phyloP scores from a whole-genome alignment of 2,797 vertebrate genomes.

The Meriones psammophilus region DNA sequence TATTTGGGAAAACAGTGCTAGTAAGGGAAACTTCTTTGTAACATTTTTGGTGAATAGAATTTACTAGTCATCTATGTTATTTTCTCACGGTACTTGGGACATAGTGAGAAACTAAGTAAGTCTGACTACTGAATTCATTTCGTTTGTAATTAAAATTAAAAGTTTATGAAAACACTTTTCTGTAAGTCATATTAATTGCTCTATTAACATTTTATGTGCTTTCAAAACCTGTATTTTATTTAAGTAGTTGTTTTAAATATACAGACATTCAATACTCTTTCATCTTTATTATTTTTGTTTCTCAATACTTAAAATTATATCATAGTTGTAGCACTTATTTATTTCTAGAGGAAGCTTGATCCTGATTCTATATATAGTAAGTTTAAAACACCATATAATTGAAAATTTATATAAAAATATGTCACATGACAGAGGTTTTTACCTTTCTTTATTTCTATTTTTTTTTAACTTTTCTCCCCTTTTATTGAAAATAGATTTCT shows the following conservation, averaged over 20 bases:
- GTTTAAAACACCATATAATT: neutral
- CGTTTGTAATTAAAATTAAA: constrained; percentile 34
- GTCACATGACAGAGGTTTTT: neutral
- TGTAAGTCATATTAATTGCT: neutral
- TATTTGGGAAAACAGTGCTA: neutral
- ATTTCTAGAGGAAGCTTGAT: constrained; percentile 8
- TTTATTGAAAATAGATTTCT: neutral
- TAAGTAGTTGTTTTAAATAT: constrained; percentile 40
- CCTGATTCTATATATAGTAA: neutral
- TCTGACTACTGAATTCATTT: neutral
- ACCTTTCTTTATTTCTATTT: neutral
- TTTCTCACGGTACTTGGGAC: neutral
- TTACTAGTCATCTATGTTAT: neutral
- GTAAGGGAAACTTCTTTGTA: neutral
- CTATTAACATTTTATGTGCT: neutral
- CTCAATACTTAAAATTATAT: neutral
- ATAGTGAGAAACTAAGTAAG: neutral
- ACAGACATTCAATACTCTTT: neutral
- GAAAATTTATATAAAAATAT: neutral
- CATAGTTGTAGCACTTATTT: neutral
- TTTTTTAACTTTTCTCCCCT: too few relatives aligned
- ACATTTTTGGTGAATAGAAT: neutral
- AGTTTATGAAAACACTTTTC: neutral
- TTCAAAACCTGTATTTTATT: neutral
- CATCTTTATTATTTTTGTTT: neutral